phyloP scores from a whole-genome alignment of 2,888 invertebrate species.

The Stenodema calcarata region DNA sequence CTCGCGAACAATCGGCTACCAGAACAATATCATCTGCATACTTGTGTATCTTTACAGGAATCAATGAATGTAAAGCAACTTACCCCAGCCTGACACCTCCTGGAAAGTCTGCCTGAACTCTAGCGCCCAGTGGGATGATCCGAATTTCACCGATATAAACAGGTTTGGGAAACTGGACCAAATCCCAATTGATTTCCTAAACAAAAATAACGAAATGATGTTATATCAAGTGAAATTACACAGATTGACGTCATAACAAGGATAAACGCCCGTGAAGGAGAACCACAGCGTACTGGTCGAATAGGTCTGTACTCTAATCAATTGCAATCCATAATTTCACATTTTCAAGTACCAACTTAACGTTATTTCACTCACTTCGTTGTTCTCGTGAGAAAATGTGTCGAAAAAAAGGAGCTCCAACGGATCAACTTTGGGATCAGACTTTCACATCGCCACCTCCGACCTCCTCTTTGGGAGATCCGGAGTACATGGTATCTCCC shows the following conservation, averaged over 20 bases:
- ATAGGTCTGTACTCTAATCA: too few relatives aligned
- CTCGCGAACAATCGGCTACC: too few relatives aligned
- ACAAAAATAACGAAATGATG: not conserved
- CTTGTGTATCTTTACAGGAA: too few relatives aligned
- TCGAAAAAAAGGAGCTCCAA: slow-evolving; percentile 89
- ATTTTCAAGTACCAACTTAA: too few relatives aligned
- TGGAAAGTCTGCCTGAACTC: slow-evolving; percentile 93
- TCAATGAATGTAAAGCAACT: not conserved
- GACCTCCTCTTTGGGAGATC: not conserved
- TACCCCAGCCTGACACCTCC: slow-evolving; percentile 86
- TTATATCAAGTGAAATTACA: not conserved
- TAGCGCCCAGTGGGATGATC: slow-evolving; percentile 90
- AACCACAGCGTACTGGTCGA: too few relatives aligned
- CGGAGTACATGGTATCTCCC: slow-evolving; percentile 2
- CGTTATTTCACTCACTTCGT: slow-evolving; percentile 68
- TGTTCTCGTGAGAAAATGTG: slow-evolving; percentile 92
- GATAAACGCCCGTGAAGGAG: too few relatives aligned
- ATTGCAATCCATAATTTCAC: too few relatives aligned
- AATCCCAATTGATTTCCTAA: slow-evolving; percentile 90
- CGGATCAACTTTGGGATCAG: slow-evolving; percentile 59
- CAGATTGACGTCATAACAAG: not conserved
- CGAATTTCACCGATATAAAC: slow-evolving; percentile 92
- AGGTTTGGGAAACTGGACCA: slow-evolving; percentile 94
- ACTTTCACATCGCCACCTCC: not conserved
- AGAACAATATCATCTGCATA: too few relatives aligned